Base-by-base conservation (phyloP, 2,888 invertebrate genomes). In the Ormyrus rosae region DNA sequence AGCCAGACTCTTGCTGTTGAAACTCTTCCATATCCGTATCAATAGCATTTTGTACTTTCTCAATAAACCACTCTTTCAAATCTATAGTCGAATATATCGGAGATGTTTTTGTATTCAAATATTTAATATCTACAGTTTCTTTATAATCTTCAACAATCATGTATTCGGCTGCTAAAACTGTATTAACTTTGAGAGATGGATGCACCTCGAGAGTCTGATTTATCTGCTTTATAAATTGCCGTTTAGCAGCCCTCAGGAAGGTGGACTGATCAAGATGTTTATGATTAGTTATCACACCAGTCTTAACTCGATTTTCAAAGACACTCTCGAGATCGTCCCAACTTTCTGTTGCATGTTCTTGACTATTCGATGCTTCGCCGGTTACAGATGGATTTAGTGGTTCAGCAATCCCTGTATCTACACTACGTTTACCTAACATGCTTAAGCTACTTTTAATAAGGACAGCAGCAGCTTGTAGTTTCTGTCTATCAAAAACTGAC, bases 11-110 rank as follows among this genome's bases (percentile, higher is more conserved):
- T 19, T 19, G 19, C 19, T 19, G 1, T 19, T 19, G 19, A 19
- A 19, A 19, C 19, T 19, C 19, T 19, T 19, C 19, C 19, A 19
- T 19, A 19, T 19, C 19, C 19, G 1, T 19, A 19, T 19, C 19
- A 19, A 19, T 19, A 19, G 19, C 19, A 19, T 19, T 19, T 19
- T 19, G 19, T 19, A 19, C 19, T 8, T 64, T 64, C 8, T 7
- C 8, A 34, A 64, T 45, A 64, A 46, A 64, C 63, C 63, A 64
- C 48, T 64, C 48, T 34, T 64, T 64, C 7, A 64, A 64, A 11
- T 64, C 48, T 11, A 5, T 64, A 5, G 64, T 64, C 6, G 48
- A 48, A 11, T 8, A 64, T 45, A 48, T 46, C 46, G 64, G 48
- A 10, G 11, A 10, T 0, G 64, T n/a, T 46, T 48, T 64, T 60